Base-by-base conservation (phyloP, 1,140 invertebrate species). In the Trichonephila inaurata region DNA sequence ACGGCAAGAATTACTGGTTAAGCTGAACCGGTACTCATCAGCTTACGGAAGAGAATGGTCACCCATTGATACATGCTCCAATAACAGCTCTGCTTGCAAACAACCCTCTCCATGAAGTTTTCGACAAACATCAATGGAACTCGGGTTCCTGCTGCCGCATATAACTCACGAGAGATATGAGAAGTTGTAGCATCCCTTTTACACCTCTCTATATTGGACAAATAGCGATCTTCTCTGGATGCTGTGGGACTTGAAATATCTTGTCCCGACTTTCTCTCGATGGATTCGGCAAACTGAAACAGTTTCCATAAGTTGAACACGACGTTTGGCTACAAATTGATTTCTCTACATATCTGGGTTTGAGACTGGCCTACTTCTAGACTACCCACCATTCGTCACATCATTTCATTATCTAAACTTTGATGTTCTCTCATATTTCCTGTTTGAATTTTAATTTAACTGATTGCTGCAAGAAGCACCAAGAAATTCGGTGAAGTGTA, bases 271-370 rank as follows among this genome's bases (percentile, higher is more conserved):
- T 51, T 51, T 85, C n/a, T 85, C 82, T 64, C 4, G 19, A 64
- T 10, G 44, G 60, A 87, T 87, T 21, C 3, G 60, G 58, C 64
- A 61, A 62, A 10, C 28, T 87, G 21, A 44, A 87, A 87, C 85
- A 64, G 85, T 87, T 87, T 87, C n/a, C 85, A 62, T 87, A 64
- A 87, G 85, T 87, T 87, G 44, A 14, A 12, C n/a, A 62, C 28
- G 3, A 87, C 4, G n/a, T 58, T 87, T 12, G 85, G 58, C 58
- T 58, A 64, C 62, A 87, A n/a, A 87, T 87, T 28, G 61, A 61
- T 62, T 19, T 87, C 51, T 87, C n/a, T 60, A 62, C n/a, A 87
- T 62, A 64, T 87, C 58, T 87, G 58, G 12, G 64, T 24, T 62
- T 87, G 85, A 62, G n/a, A 62, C n/a, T 87, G 51, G 3, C 2